Evolutionary conservation across 2,113 vertebrate species (phyloP), one percentile per base, ranked within the genome.

Genomic region (Pogonocichla stellata): DNA sequence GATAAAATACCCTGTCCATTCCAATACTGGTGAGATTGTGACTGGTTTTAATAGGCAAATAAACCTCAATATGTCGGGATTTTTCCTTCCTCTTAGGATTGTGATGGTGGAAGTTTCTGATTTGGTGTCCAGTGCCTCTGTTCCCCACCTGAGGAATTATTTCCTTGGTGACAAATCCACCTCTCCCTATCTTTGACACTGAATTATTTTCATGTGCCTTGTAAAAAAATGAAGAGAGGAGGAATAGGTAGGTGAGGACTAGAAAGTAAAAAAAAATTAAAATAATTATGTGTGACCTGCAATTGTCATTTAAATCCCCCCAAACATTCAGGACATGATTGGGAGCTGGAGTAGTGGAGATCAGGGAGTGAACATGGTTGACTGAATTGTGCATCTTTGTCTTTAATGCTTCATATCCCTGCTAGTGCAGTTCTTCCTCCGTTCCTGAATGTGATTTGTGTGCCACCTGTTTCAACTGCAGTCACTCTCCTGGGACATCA

Each of bases 401-500:
- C 94, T 94, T 91, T 61, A 38, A 53, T 95, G 61, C 86, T 91
- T 87, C n/a, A 23, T 47, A 80, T 84, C 84, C 84, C 78, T 91
- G 71, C 61, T 96, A 89, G 79, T 69, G 45, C 62, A 72, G 75
- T 75, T 96, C 89, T 87, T 92, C 92, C 90, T 95, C 90, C 86
- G 14, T 95, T 97, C 80, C 88, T 81, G 56, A 92, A 56, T 6
- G 54, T 95, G 95, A 95, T 97, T 97, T 97, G 94, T 91, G 88
- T 95, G 85, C 95, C 95, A 96, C 95, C 95, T 90, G 96, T 96
- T 96, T 95, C 95, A 85, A 85, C 89, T 92, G 65, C 83, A 43
- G 71, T 93, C 60, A 22, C 80, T 97, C 96, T 95, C 92, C 74
- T 78, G 96, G 96, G 96, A 96, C 80, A 72, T 95, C 96, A 96